Evolutionary conservation across 64 coral and sea anemone genomes (phyloP).

Genomic region (Cladopsammia gracilis): DNA sequence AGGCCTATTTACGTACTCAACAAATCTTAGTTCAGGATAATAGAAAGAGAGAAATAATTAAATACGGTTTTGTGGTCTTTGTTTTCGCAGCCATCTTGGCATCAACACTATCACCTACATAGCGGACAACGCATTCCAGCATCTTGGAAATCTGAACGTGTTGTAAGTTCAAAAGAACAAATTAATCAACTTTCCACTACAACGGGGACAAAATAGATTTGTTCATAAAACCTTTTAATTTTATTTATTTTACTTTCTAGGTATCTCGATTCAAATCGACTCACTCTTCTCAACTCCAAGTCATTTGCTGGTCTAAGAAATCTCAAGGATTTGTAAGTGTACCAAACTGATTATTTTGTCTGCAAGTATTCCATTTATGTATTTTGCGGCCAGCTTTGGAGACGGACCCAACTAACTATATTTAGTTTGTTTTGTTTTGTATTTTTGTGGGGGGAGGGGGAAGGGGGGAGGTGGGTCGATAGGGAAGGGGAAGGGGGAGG

Average conservation of each 20-base stretch:
- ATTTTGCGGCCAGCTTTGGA: too few species aligned
- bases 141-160: constrained; percentile 62
- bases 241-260: constrained; percentile 6
- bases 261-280: constrained; percentile 74
- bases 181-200: too few species aligned
- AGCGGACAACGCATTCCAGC: constrained; percentile 64
- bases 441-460: too few species aligned
- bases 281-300: constrained; percentile 60
- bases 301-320: constrained; percentile 64
- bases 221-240: not conserved
- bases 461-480: too few species aligned
- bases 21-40: too few species aligned
- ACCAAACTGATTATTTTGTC: not conserved
- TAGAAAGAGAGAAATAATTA: not conserved
- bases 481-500: too few species aligned
- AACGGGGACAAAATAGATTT: not conserved
- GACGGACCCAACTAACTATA: too few species aligned
- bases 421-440: too few species aligned
- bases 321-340: constrained; percentile 84
- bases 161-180: constrained; percentile 65
- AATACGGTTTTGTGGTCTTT: not conserved
- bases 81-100: constrained; percentile 74
- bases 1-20: too few species aligned
- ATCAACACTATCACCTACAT: constrained; percentile 69
- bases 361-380: too few species aligned